Evolutionary conservation across 2,888 invertebrate species (phyloP).

Genomic region (Noctua pronuba): DNA sequence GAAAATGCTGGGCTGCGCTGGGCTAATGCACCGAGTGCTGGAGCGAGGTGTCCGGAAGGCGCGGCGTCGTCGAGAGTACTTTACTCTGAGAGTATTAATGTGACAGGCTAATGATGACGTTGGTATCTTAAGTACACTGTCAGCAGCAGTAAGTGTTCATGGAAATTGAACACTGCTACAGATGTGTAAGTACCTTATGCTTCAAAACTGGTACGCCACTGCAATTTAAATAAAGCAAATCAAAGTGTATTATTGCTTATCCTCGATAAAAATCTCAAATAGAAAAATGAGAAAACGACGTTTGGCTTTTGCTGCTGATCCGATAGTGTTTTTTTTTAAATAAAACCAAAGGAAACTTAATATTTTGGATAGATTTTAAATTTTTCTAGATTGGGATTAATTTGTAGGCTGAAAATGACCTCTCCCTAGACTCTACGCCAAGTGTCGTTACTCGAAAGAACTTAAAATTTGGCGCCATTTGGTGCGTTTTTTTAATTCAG

Average conservation of each 20-base stretch:
- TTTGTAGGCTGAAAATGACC: too few relatives aligned
- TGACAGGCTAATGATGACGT: conserved; percentile 17
- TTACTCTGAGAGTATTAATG: conserved; percentile 35
- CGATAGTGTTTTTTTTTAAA: too few relatives aligned
- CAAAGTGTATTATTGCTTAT: background rate
- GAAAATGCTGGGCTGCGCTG: conserved; percentile 24
- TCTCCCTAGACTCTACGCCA: too few relatives aligned
- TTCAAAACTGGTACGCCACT: background rate
- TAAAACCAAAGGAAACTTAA: too few relatives aligned
- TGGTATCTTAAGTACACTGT: conserved; percentile 21
- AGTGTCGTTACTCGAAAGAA: too few relatives aligned
- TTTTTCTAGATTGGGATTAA: too few relatives aligned
- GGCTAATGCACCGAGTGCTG: conserved; percentile 51
- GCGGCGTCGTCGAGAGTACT: conserved; percentile 23
- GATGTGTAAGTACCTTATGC: background rate
- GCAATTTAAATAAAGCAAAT: background rate
- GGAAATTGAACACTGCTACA: background rate
- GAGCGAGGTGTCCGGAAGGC: conserved; percentile 47
- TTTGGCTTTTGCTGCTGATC: too few relatives aligned
- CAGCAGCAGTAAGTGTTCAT: conserved; percentile 1
- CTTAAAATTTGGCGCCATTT: too few relatives aligned
- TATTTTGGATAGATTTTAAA: too few relatives aligned
- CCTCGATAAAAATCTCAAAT: too few relatives aligned
- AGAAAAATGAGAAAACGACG: too few relatives aligned
- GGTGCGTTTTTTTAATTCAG: too few relatives aligned